Percentiles rank a stretch among this genome's conserved stretches.
phyloP scores from a whole-genome alignment of 2,888 invertebrate species.

The Chalcis sispes region DNA sequence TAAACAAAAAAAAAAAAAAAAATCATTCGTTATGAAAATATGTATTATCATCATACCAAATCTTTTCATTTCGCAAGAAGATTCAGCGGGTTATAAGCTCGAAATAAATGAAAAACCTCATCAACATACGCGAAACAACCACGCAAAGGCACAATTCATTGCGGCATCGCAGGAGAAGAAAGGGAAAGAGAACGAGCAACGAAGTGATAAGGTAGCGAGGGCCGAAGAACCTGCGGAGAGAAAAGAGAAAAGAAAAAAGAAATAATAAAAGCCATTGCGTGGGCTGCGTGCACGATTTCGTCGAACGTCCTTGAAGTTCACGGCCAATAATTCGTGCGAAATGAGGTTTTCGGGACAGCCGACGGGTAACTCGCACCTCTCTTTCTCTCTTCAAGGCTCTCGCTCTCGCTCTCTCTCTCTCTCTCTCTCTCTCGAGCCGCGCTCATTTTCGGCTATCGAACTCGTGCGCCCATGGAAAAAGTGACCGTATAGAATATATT shows the following conservation, averaged over 20 bases:
- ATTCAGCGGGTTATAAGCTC: too few relatives aligned
- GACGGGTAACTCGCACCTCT: neutral
- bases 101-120: too few relatives aligned
- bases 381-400: neutral
- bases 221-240: too few relatives aligned
- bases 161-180: too few relatives aligned
- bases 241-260: neutral
- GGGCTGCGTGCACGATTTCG: constrained; percentile 10
- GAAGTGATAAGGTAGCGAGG: too few relatives aligned
- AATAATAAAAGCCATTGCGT: neutral
- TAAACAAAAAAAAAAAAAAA: neutral
- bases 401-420: constrained; percentile 18
- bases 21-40: too few relatives aligned
- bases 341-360: constrained; percentile 54
- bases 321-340: constrained; percentile 38
- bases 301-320: constrained; percentile 51
- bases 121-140: too few relatives aligned
- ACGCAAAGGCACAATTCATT: too few relatives aligned
- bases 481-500: neutral
- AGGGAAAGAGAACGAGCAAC: too few relatives aligned
- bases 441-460: constrained; percentile 32
- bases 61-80: too few relatives aligned
- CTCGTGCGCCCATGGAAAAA: constrained; percentile 10
- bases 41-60: too few relatives aligned
- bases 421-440: too few relatives aligned